Evolutionary conservation across 1,140 invertebrate genomes (phyloP).

Genomic region (Temnothorax curvispinosus): DNA sequence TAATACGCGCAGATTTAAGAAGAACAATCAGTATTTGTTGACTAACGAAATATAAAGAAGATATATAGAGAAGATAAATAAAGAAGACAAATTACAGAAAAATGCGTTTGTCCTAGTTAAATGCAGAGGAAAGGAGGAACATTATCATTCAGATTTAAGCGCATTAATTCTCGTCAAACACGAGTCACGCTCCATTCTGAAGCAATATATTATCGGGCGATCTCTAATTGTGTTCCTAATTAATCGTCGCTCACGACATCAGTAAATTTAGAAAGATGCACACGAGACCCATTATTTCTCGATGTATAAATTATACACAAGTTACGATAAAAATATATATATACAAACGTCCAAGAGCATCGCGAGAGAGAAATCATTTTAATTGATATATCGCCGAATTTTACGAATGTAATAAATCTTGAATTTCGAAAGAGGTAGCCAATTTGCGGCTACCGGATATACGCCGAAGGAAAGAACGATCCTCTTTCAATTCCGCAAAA

Average conservation of each 20-base stretch:
- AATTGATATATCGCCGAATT: background rate
- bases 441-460: background rate
- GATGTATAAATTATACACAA: background rate
- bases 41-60: background rate
- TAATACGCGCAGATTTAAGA: background rate
- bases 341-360: background rate
- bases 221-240: conserved; percentile 20
- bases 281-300: background rate
- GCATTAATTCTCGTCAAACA: background rate
- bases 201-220: background rate
- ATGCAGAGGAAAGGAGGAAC: background rate
- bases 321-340: background rate
- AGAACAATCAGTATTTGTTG: background rate
- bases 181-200: background rate
- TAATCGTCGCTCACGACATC: background rate
- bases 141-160: background rate
- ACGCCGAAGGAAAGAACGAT: background rate
- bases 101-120: background rate
- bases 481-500: background rate
- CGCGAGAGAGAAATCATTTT: background rate
- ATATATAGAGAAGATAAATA: background rate
- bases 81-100: background rate
- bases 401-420: background rate
- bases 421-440: background rate
- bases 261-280: background rate